Base-by-base conservation (phyloP, 1,140 invertebrate species). In the Drosophila repletoides region DNA sequence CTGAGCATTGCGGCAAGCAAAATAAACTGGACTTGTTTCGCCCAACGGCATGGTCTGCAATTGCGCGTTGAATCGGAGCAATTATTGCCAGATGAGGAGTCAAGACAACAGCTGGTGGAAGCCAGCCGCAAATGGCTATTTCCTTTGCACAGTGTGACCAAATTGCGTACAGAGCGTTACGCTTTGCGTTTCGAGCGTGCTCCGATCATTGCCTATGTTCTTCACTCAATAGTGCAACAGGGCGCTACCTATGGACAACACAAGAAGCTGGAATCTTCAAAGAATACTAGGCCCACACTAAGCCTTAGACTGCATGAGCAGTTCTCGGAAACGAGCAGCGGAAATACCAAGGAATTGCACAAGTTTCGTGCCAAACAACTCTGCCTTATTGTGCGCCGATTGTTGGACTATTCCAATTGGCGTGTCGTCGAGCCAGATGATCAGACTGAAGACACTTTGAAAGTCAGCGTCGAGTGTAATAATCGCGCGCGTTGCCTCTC, bases 401-500 rank as follows among this genome's bases (percentile, higher is more conserved):
- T 89, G 15, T 9, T 79, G 0, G 41, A 43, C 2, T 89, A 76
- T 31, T 63, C 73, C 24, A 10, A 40, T 4, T 89, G 76, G 72
- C 49, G 10, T 1, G 2, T 72, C 2, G 59, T 73, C 0, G 45
- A 55, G 1, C 3, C 38, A 0, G 5, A 58, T 3, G 24, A 76
- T 6, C 15, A 14, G 2, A 14, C 19, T 0, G 7, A 31, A 2
- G 43, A 69, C 10, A 72, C 76, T 9, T 2, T 86, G 0, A 10
- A 7, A 0, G 10, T 84, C 3, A 10, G 2, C n/a, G 48, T 84
- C 2, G 41, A 76, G 7, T 45, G 60, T 24, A 55, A 46, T 14
- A 65, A 48, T n/a, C 36, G 45, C 1, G n/a, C 45, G 0, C 36
- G 53, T 7, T 40, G n/a, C 15, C n/a, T 5, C 26, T 43, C 26